Evolutionary conservation across 2,797 vertebrate genomes (phyloP).

Genomic region (Salarias fasciatus): DNA sequence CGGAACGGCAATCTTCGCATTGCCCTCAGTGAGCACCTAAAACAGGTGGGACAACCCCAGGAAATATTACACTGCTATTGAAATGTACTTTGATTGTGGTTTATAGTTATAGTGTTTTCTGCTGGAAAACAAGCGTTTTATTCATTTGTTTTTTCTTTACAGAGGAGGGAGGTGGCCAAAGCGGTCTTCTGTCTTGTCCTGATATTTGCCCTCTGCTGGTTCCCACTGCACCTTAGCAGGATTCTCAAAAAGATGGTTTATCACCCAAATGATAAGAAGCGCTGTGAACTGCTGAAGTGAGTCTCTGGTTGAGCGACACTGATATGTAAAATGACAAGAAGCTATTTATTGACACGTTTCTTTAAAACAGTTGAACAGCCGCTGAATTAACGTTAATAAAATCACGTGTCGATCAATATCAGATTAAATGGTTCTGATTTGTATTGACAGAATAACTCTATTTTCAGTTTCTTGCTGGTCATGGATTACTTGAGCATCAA

Average conservation of each 20-base stretch:
- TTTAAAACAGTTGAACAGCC: too few species aligned
- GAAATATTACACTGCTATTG: neutral
- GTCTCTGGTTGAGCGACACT: constrained; percentile 25
- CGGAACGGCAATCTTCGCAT: constrained; percentile 95
- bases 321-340: too few species aligned
- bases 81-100: neutral
- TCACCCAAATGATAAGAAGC: constrained; percentile 71
- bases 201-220: constrained; percentile 98
- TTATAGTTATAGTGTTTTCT: neutral
- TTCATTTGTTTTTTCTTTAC: constrained; percentile 38
- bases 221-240: constrained; percentile 94
- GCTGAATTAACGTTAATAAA: too few species aligned
- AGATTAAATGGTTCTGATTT: too few species aligned
- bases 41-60: constrained; percentile 86
- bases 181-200: constrained; percentile 97
- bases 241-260: constrained; percentile 91
- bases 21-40: constrained; percentile 96
- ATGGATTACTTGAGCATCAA: constrained; percentile 93
- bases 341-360: too few species aligned
- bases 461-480: constrained; percentile 90
- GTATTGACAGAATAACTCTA: neutral
- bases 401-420: too few species aligned
- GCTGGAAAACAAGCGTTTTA: neutral
- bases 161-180: constrained; percentile 99
- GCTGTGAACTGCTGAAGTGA: constrained; percentile 92